These are phyloP conservation scores for Drosophila neotestacea DNA, from an alignment of 2,888 invertebrate genomes.

Conservation along the genomic window DNA sequence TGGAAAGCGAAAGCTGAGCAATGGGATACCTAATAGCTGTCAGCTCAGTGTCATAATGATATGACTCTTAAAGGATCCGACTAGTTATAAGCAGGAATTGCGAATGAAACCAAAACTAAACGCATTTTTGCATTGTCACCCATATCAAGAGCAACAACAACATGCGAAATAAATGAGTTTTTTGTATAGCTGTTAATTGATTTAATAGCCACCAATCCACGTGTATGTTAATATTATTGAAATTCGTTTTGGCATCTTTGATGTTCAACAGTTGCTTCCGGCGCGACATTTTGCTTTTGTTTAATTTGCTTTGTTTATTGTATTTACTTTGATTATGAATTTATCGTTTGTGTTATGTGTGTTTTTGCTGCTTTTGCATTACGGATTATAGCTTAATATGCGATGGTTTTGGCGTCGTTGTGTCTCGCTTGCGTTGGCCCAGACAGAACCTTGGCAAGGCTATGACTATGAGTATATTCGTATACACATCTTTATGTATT, in stretches of 20 bases:
- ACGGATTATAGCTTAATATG: constrained; percentile 1
- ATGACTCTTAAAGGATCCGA: constrained; percentile 25
- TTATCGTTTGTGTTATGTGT: constrained; percentile 5
- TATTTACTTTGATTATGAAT: constrained; percentile 21
- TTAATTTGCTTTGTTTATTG: constrained; percentile 33
- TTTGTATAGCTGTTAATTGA: constrained; percentile 16
- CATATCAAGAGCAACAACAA: neutral
- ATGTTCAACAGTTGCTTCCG: constrained; percentile 39
- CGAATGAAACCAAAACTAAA: neutral
- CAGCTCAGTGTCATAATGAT: constrained; percentile 27
- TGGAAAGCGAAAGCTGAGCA: constrained; percentile 48
- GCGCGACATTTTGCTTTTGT: constrained; percentile 39
- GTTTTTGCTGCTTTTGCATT: constrained; percentile 23
- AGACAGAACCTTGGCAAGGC: constrained; percentile 50
- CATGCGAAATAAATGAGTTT: constrained; percentile 8
- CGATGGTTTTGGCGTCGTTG: constrained; percentile 45
- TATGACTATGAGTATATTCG: constrained; percentile 8
- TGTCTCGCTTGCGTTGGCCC: constrained; percentile 58
- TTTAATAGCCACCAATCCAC: constrained; percentile 26
- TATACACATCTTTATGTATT: constrained; percentile 6
- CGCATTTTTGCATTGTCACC: neutral
- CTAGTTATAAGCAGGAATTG: constrained; percentile 11
- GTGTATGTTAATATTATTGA: constrained; percentile 27
- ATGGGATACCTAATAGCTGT: constrained; percentile 9
- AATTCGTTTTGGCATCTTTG: constrained; percentile 13